Evolutionary conservation across 2,797 vertebrate genomes (phyloP), one percentile per base, ranked within the genome.

Genomic region (Merluccius polli): DNA sequence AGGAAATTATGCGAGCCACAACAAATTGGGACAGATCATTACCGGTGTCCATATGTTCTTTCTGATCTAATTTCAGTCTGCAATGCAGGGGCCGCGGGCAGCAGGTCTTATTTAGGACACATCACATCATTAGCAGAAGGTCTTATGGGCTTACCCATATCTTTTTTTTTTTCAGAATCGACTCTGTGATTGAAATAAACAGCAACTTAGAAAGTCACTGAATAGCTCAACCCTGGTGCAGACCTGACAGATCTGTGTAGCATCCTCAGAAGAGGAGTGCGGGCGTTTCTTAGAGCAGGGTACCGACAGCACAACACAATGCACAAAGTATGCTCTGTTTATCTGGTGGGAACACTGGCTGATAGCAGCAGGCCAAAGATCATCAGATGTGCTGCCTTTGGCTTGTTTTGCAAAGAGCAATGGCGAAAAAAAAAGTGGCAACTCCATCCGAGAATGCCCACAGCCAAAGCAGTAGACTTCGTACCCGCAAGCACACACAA

Each of bases 51-150:
- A 27, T 65, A 27, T 65, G 24, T 65, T 65, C n/a, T 13, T 21
- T 38, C 59, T 68, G 73, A 36, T 68, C 73, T 68, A 29, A 74
- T 74, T 74, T 68, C 12, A 18, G 33, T 67, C 33, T 29, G 73
- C 35, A 27, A 68, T 13, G 33, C 73, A 74, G 32, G 33, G 29
- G 13, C 30, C 24, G n/a, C 13, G 24, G 59, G 24, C n/a, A 13
- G 24, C 18, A 59, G 21, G 21, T 6, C 52, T 59, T n/a, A 59
- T 59, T 59, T 8, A 24, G 59, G 59, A 65, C n/a, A 9, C 1
- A 4, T n/a, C 24, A 12, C 24, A 12, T 27, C 24, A 65, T 11
- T 63, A n/a, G 59, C 59, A 63, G 52, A 63, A 24, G 52, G n/a
- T 63, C 52, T 63, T 63, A 11, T 9, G 24, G 52, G 52, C 52